Evolutionary conservation across 2,113 vertebrate genomes (phyloP).

Genomic region (Regulus satrapa): DNA sequence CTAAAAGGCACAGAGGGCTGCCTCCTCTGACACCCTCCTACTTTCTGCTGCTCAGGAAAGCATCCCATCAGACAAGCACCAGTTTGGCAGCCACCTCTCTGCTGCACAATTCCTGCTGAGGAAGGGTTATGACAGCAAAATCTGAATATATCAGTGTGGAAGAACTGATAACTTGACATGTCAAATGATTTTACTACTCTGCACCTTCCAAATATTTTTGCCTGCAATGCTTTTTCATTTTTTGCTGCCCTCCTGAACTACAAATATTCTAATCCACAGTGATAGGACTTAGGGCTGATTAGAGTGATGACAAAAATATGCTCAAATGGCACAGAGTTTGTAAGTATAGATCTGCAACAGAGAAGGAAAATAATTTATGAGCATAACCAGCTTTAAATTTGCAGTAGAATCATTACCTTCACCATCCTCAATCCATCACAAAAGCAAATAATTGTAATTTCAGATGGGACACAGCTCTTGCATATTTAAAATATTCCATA

Average conservation of each 20-base stretch:
- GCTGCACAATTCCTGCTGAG: not conserved
- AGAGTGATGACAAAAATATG: conserved; percentile 48
- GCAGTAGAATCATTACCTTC: not conserved
- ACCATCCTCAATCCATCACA: not conserved
- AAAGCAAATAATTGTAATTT: not conserved
- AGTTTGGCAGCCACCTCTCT: not conserved
- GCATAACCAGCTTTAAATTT: conserved; percentile 49
- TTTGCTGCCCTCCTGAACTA: not conserved
- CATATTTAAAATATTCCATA: not conserved
- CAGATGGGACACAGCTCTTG: not conserved
- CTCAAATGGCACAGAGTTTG: not conserved
- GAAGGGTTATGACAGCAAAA: not conserved
- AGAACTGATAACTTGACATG: not conserved
- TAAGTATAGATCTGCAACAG: conserved; percentile 8
- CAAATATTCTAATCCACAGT: not conserved
- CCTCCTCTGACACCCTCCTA: not conserved
- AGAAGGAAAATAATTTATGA: not conserved
- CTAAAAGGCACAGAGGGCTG: not conserved
- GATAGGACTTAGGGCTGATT: not conserved
- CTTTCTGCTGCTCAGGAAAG: not conserved
- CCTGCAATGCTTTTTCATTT: not conserved
- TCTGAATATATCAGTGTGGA: not conserved
- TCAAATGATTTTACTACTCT: not conserved
- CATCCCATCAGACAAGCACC: not conserved
- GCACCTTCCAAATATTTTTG: not conserved